These are phyloP conservation scores for Frankliniella fusca DNA, from an alignment of 2,888 invertebrate species.

Conservation along the genomic window DNA sequence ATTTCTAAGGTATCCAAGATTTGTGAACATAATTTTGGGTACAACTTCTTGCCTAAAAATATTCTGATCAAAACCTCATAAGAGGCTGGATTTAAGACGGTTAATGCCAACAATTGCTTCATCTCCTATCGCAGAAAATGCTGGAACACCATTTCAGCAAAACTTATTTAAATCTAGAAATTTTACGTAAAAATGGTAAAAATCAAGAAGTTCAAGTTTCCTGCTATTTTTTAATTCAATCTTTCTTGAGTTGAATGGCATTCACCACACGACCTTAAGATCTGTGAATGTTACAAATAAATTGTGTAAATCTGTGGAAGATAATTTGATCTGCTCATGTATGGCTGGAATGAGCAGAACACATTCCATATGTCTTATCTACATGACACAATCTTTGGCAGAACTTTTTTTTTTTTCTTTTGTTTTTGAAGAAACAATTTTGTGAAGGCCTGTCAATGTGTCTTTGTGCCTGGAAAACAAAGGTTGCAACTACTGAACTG, in stretches of 20 bases:
- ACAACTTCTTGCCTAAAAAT: no score
- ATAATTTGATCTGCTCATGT: background rate
- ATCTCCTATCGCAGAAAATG: no score
- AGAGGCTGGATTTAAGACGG: no score
- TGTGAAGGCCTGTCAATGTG: no score
- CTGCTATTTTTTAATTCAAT: background rate
- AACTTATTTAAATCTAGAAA: no score
- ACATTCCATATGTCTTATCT: background rate
- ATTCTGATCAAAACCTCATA: no score
- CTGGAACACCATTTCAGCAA: no score
- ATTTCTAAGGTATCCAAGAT: background rate
- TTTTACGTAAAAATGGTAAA: background rate
- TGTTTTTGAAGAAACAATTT: no score
- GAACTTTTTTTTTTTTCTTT: no score
- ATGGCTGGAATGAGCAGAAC: background rate
- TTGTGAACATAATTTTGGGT: background rate
- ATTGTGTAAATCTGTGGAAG: background rate
- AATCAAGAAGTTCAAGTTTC: background rate
- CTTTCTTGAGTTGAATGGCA: background rate
- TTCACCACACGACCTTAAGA: background rate
- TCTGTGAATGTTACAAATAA: background rate
- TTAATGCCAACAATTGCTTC: no score
- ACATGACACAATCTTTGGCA: no score
- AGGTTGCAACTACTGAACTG: background rate
- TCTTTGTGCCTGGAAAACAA: no score